Evolutionary conservation across 2,797 vertebrate genomes (phyloP).

Genomic region (Cossypha heuglini): DNA sequence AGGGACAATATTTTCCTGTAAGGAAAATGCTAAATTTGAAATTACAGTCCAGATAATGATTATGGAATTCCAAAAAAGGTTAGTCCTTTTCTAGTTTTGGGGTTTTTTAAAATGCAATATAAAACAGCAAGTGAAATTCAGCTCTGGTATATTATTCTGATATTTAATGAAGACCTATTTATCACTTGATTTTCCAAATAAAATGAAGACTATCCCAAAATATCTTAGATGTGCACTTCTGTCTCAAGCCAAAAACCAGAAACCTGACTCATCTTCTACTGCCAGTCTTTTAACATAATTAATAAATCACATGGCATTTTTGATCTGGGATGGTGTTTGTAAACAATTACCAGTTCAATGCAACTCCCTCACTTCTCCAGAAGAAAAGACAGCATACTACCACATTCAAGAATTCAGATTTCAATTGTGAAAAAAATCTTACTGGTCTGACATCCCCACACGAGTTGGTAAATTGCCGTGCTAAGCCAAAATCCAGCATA

Average conservation of each 20-base stretch:
- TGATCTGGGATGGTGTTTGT: not conserved
- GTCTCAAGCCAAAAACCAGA: not conserved
- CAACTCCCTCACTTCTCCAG: not conserved
- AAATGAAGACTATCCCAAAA: not conserved
- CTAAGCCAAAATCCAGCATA: constrained; percentile 98
- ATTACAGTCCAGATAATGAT: no score
- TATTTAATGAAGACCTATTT: not conserved
- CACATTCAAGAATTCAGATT: not conserved
- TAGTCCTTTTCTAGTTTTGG: not conserved
- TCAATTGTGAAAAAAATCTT: constrained; percentile 68
- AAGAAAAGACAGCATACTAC: not conserved
- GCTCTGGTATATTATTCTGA: not conserved
- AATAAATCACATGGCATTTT: not conserved
- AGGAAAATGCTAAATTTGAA: no score
- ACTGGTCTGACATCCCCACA: constrained; percentile 97
- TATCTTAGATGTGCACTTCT: not conserved
- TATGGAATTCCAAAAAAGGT: no score
- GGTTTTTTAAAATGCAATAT: not conserved
- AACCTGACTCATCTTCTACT: not conserved
- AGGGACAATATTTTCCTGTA: no score
- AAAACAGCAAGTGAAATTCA: not conserved
- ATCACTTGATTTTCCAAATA: not conserved
- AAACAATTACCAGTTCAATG: not conserved
- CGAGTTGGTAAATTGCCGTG: constrained; percentile 97
- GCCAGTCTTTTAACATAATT: not conserved